Conservation (phyloP, 2,888 invertebrate species). For the Brachypterus glaber region DNA sequence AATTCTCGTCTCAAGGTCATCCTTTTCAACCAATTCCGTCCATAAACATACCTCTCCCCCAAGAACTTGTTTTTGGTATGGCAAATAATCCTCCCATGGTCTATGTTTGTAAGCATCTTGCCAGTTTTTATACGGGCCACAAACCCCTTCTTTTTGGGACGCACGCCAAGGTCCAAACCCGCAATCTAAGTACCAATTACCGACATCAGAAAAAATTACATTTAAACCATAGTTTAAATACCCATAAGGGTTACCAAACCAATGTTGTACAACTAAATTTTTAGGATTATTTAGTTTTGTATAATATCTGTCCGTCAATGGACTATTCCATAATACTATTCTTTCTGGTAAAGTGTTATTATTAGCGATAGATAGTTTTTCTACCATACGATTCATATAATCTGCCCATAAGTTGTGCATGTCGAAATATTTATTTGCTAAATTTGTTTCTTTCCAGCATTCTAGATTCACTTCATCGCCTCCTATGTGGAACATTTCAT, state of each 20-base stretch:
- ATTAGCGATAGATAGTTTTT: constrained; percentile 50
- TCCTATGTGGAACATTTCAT: constrained; percentile 72
- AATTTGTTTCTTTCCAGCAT: constrained; percentile 52
- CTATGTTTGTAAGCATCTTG: constrained; percentile 72
- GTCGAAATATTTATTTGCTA: constrained; percentile 44
- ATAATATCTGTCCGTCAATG: constrained; percentile 47
- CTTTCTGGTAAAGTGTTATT: constrained; percentile 44
- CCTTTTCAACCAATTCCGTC: constrained; percentile 68
- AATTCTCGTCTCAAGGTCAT: constrained; percentile 62
- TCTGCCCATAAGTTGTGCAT: constrained; percentile 62
- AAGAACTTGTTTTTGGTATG: constrained; percentile 38
- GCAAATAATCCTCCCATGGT: constrained; percentile 50
- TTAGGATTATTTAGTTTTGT: constrained; percentile 25
- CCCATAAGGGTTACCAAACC: constrained; percentile 64
- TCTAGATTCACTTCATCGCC: constrained; percentile 67
- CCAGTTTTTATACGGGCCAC: constrained; percentile 77
- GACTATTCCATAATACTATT: constrained; percentile 65
- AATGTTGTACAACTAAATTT: constrained; percentile 60
- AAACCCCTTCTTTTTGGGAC: constrained; percentile 60
- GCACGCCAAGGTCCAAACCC: constrained; percentile 77
- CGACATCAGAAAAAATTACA: constrained; percentile 69
- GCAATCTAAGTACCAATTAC: constrained; percentile 78
- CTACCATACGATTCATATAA: constrained; percentile 54
- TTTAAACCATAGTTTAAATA: constrained; percentile 63
- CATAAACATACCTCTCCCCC: constrained; percentile 76